Conservation (phyloP, 2,113 vertebrate species). For the Centropus unirufus region DNA sequence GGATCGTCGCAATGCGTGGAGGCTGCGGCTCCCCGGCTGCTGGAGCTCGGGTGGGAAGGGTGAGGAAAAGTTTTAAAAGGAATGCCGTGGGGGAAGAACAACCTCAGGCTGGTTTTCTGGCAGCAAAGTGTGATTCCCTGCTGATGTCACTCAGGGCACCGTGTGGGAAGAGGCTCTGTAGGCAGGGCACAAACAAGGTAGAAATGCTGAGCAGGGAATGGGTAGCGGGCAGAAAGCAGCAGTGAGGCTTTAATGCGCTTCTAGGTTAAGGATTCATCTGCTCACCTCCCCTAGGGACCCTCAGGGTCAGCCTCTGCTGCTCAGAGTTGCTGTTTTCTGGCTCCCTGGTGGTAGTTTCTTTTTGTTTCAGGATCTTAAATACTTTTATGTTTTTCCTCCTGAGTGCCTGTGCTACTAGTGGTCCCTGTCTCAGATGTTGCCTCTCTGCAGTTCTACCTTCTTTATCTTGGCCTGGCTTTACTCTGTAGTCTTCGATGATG, state of each 20-base stretch:
- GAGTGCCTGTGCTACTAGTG: background rate
- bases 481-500: background rate
- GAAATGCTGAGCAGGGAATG: background rate
- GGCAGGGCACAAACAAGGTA: background rate
- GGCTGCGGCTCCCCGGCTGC: background rate
- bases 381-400: background rate
- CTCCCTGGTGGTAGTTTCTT: background rate
- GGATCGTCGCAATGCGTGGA: background rate
- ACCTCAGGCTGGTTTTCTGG: background rate
- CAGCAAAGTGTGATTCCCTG: background rate
- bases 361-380: background rate
- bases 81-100: background rate
- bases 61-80: background rate
- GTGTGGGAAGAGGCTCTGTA: background rate
- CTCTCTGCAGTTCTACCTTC: background rate
- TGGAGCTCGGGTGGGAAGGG: background rate
- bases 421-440: background rate
- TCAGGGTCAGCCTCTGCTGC: background rate
- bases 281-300: background rate
- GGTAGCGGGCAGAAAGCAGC: background rate
- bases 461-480: background rate
- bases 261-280: background rate
- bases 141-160: background rate
- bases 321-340: background rate
- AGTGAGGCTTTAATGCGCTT: background rate